These are phyloP conservation scores for Hypothenemus hampei DNA, from an alignment of 1,140 invertebrate genomes.

Conservation along the genomic window DNA sequence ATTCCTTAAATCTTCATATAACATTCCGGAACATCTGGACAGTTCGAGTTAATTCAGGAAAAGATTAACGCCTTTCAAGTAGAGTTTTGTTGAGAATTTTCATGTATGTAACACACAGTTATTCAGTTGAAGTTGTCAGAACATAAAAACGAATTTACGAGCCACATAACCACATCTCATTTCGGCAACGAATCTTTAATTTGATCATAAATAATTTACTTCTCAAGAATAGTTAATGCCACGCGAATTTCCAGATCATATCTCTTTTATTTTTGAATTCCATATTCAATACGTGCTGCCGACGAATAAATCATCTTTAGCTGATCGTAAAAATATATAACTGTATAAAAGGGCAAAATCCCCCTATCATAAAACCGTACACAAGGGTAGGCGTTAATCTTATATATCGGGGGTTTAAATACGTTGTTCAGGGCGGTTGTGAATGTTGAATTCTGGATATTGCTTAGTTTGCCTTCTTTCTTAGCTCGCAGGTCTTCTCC, in stretches of 20 bases:
- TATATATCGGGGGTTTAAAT: conserved; percentile 9
- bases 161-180: too few relatives aligned
- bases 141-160: not conserved
- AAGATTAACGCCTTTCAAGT: too few relatives aligned
- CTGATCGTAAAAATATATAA: conserved; percentile 19
- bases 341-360: conserved; percentile 18
- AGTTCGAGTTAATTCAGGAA: too few relatives aligned
- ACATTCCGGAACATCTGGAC: too few relatives aligned
- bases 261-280: conserved; percentile 7
- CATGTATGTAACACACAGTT: too few relatives aligned
- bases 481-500: too few relatives aligned
- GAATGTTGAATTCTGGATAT: too few relatives aligned
- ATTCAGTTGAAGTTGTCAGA: too few relatives aligned
- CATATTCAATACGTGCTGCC: conserved; percentile 14
- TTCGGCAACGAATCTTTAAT: conserved; percentile 2
- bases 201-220: conserved; percentile 1
- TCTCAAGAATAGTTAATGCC: too few relatives aligned
- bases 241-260: not conserved
- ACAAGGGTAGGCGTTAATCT: conserved; percentile 15
- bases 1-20: too few relatives aligned
- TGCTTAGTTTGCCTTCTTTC: too few relatives aligned
- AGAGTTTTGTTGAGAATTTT: too few relatives aligned
- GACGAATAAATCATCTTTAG: conserved; percentile 19
- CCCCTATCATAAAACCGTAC: conserved; percentile 12
- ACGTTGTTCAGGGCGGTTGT: conserved; percentile 1